Evolutionary conservation across 2,797 vertebrate genomes (phyloP), one percentile per base, ranked within the genome.

Genomic region (Pempheris klunzingeri): DNA sequence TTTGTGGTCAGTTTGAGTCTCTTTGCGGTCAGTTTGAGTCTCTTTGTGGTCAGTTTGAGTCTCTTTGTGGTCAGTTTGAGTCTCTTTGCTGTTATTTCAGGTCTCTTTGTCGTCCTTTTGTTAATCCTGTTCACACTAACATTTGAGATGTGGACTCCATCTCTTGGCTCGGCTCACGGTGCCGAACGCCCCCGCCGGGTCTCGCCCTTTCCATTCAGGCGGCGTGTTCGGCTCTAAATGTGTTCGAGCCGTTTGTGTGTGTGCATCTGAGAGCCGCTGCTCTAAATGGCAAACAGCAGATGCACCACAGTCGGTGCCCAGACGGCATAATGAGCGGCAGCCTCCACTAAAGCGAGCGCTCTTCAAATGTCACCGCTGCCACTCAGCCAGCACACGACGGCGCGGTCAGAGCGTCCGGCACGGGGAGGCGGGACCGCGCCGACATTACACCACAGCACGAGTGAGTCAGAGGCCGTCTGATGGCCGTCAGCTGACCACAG

Each of bases 211-310:
- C 17, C 15, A 7, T 12, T 43, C 57, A 30, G 46, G 24, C 70
- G 36, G 18, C 47, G 0, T 2, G 41, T 36, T 78, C 50, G 44
- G 13, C 8, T 20, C 57, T 72, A n/a, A 43, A 65, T 26, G 55
- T 77, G 57, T 50, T 58, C 53, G 36, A 15, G 24, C 18, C 36
- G 28, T 1, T 26, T n/a, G n/a, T n/a, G 59, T 39, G 20, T 36
- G 52, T 20, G 28, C 9, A 6, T 44, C 10, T 46, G 69, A 32
- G 22, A 1, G 47, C 41, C 3, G 7, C 14, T 1, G 64, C 60
- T 80, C 52, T 60, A 39, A 69, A 76, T 55, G 61, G 34, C 60
- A 66, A 71, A 66, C 67, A 26, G 61, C 60, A 75, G 78, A 52
- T 54, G 53, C 61, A 30, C 2, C 46, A 12, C 28, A 15, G 38